A percentile compares a stretch with the other conserved stretches of the same genome.
Conservation (phyloP, 2,113 vertebrate species). For the Triplophysa dalaica region DNA sequence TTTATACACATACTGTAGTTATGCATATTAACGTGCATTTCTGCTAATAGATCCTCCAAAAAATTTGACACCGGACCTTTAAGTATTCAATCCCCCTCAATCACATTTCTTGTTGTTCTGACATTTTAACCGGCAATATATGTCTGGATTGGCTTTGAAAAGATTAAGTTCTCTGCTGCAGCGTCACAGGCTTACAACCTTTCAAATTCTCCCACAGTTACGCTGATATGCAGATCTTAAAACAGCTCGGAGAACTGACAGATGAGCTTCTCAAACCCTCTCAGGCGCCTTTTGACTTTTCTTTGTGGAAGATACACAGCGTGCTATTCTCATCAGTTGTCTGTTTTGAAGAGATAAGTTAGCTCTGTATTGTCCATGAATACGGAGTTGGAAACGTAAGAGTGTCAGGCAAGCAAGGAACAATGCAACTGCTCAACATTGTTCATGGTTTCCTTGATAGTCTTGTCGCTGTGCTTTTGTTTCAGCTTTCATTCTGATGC, state of each 20-base stretch:
- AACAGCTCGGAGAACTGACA: not conserved
- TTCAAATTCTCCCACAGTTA: not conserved
- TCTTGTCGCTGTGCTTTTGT: not conserved
- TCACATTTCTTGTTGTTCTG: slow-evolving; percentile 8
- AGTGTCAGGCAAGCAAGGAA: no score
- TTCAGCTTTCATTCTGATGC: not conserved
- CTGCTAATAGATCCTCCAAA: no score
- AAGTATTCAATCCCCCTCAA: not conserved
- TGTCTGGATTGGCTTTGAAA: not conserved
- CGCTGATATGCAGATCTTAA: not conserved
- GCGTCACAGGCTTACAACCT: not conserved
- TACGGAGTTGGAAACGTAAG: not conserved
- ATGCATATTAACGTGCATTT: no score
- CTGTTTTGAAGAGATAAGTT: not conserved
- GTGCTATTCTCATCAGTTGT: not conserved
- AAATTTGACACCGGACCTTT: no score
- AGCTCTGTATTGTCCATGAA: not conserved
- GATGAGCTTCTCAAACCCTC: slow-evolving; percentile 4
- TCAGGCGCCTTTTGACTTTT: not conserved
- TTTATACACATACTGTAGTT: no score
- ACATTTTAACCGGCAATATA: slow-evolving; percentile 13
- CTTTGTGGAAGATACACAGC: not conserved
- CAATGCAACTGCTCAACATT: not conserved
- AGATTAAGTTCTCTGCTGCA: not conserved
- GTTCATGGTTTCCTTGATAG: not conserved